A percentile compares a stretch with the other conserved stretches of the same genome.
These are phyloP conservation scores for Panagrolaimus sp. DNA, from an alignment of 1,140 invertebrate genomes.

Conservation along the genomic window DNA sequence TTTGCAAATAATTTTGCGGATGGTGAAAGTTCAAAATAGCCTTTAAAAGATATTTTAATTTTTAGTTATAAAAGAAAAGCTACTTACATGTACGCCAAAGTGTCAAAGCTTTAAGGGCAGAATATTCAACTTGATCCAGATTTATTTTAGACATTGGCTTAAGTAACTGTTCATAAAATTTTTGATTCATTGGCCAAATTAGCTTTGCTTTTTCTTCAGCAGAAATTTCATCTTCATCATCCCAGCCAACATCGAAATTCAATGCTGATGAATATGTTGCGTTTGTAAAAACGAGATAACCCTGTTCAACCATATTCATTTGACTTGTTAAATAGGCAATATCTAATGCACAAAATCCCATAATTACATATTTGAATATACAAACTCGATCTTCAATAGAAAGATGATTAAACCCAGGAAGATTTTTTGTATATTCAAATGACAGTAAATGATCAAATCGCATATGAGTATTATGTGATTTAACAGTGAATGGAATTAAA, in stretches of 20 bases:
- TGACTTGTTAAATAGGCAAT: conserved; percentile 9
- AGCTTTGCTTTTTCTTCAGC: conserved; percentile 3
- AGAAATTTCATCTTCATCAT: neutral
- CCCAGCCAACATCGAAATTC: neutral
- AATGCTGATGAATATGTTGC: neutral
- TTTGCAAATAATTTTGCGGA: neutral
- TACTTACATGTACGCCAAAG: neutral
- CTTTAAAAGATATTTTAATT: neutral
- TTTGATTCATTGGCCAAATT: neutral
- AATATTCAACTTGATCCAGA: neutral
- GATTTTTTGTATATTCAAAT: conserved; percentile 11
- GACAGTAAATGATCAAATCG: neutral
- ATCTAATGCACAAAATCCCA: conserved; percentile 6
- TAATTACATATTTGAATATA: neutral
- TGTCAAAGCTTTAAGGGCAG: neutral
- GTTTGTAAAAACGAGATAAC: neutral
- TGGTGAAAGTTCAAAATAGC: conserved; percentile 11
- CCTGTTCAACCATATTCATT: neutral
- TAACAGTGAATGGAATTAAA: neutral
- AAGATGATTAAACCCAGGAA: neutral
- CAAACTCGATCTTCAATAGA: neutral
- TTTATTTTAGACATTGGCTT: neutral
- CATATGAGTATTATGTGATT: neutral
- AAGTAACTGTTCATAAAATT: neutral
- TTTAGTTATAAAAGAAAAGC: neutral